Evolutionary conservation across 2,888 invertebrate genomes (phyloP).

Genomic region (Rhyacophila evoluta): DNA sequence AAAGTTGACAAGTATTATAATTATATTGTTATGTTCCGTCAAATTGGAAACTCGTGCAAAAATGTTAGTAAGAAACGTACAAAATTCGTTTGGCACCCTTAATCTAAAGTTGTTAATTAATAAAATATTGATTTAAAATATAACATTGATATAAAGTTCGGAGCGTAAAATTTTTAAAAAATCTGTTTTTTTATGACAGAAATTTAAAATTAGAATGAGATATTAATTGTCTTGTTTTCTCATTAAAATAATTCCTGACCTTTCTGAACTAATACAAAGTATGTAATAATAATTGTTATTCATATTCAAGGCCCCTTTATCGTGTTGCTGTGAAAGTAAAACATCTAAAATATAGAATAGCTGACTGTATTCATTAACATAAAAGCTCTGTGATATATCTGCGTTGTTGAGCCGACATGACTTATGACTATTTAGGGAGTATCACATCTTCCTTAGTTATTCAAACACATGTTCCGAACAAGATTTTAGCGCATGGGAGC

Average conservation of each 20-base stretch:
- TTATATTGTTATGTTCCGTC: too few relatives aligned
- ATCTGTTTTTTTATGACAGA: too few relatives aligned
- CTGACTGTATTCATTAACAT: constrained; percentile 51
- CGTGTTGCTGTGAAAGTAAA: constrained; percentile 12
- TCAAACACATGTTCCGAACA: constrained; percentile 38
- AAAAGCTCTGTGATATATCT: constrained; percentile 50
- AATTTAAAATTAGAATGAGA: too few relatives aligned
- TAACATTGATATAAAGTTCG: too few relatives aligned
- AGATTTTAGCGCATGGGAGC: constrained; percentile 23
- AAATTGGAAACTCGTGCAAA: too few relatives aligned
- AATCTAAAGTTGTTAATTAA: too few relatives aligned
- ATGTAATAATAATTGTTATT: not conserved
- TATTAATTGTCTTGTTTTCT: too few relatives aligned
- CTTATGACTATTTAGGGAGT: constrained; percentile 46
- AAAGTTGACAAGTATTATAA: too few relatives aligned
- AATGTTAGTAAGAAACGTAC: too few relatives aligned
- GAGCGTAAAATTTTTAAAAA: too few relatives aligned
- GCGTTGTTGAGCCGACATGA: constrained; percentile 47
- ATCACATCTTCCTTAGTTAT: constrained; percentile 43
- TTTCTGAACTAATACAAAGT: not conserved
- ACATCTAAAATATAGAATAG: not conserved
- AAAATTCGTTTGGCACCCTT: too few relatives aligned
- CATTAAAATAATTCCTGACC: not conserved
- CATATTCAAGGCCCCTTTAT: not conserved
- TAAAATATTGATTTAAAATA: too few relatives aligned